Evolutionary conservation across 2,113 vertebrate genomes (phyloP).

Genomic region (Mobula birostris): DNA sequence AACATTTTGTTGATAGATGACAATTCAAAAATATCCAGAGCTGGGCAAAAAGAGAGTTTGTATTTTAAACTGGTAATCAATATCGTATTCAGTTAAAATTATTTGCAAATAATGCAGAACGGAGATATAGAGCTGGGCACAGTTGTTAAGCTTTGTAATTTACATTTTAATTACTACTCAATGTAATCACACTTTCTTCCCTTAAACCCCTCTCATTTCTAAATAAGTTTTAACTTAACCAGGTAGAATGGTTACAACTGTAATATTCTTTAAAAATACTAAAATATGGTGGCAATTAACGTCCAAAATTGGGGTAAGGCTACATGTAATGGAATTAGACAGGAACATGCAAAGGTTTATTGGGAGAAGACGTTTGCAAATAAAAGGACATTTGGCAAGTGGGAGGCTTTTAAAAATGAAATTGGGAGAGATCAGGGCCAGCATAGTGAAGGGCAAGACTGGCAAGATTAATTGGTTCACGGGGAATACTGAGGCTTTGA

Average conservation of each 20-base stretch:
- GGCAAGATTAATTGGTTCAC: too few relatives aligned
- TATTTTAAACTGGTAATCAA: conserved; percentile 40
- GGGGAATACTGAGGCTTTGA: too few relatives aligned
- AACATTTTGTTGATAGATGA: conserved; percentile 42
- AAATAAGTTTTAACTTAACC: background rate
- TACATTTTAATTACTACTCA: background rate
- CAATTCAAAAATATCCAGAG: conserved; percentile 14
- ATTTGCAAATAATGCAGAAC: conserved; percentile 25
- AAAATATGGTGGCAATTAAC: too few relatives aligned
- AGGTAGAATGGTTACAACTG: background rate
- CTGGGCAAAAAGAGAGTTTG: conserved; percentile 14
- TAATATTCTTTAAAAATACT: background rate
- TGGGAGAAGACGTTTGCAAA: too few relatives aligned
- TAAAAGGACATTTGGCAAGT: too few relatives aligned
- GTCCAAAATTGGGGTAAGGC: too few relatives aligned
- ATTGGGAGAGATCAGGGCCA: too few relatives aligned
- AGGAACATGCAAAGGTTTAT: too few relatives aligned
- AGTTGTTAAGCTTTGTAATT: background rate
- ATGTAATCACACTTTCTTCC: background rate
- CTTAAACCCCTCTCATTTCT: background rate
- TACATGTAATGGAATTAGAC: too few relatives aligned
- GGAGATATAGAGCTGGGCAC: background rate
- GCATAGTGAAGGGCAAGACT: too few relatives aligned
- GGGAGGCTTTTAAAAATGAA: too few relatives aligned
- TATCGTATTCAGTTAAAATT: conserved; percentile 17